phyloP scores from a whole-genome alignment of 2,797 vertebrate genomes.

The Falco berigora region DNA sequence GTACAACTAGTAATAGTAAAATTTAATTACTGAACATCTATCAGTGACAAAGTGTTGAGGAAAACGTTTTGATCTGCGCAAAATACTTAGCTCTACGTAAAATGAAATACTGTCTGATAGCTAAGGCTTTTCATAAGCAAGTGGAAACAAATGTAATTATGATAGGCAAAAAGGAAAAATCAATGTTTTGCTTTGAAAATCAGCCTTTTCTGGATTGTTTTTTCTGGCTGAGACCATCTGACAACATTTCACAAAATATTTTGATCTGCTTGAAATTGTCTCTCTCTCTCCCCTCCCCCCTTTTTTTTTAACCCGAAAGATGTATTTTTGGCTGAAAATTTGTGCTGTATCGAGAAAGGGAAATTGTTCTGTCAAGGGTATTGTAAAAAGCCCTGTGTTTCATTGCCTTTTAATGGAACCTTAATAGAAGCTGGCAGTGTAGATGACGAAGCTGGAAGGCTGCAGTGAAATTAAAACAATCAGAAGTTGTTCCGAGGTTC shows the following conservation, averaged over 20 bases:
- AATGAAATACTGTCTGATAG: neutral
- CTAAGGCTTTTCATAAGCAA: neutral
- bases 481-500: slow-evolving; percentile 41
- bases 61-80: neutral
- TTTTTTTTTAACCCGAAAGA: neutral
- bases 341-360: slow-evolving; percentile 36
- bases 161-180: neutral
- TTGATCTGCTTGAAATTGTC: slow-evolving; percentile 9
- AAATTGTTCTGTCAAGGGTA: slow-evolving; percentile 44
- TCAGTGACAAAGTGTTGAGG: neutral
- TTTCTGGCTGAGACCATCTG: neutral
- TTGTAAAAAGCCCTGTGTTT: slow-evolving; percentile 53
- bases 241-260: slow-evolving; percentile 7
- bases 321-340: neutral
- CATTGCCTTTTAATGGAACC: slow-evolving; percentile 58
- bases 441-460: slow-evolving; percentile 45
- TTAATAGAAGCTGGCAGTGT: slow-evolving; percentile 50
- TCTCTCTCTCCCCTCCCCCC: neutral
- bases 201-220: neutral
- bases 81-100: neutral
- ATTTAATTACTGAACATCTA: neutral
- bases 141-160: neutral
- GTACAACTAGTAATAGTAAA: neutral
- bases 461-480: slow-evolving; percentile 56
- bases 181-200: slow-evolving; percentile 29